Percentiles rank a stretch among this genome's conserved stretches.
phyloP scores from a whole-genome alignment of 2,888 invertebrate species.

The Syritta pipiens region DNA sequence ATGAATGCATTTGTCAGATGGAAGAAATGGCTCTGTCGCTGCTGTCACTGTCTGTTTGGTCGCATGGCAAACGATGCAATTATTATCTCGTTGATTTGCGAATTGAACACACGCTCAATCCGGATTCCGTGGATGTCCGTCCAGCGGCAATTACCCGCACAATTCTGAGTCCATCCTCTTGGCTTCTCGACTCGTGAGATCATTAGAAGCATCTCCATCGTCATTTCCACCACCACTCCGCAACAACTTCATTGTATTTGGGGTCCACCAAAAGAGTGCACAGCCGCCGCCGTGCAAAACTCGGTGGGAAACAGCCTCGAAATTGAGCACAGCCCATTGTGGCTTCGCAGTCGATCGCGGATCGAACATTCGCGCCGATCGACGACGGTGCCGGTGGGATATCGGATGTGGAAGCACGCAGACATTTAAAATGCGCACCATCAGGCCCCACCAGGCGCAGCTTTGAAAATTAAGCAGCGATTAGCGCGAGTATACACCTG shows the following conservation, averaged over 20 bases:
- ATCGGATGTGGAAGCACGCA: constrained; percentile 67
- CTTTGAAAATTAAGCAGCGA: constrained; percentile 64
- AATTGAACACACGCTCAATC: not conserved
- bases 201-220: constrained; percentile 48
- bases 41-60: constrained; percentile 29
- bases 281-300: not conserved
- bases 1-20: constrained; percentile 64
- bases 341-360: constrained; percentile 41
- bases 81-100: constrained; percentile 48
- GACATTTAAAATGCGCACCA: constrained; percentile 56
- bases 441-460: constrained; percentile 5
- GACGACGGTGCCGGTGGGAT: constrained; percentile 33
- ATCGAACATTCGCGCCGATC: constrained; percentile 36
- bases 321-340: constrained; percentile 67
- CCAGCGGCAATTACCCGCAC: constrained; percentile 12
- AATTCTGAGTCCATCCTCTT: not conserved
- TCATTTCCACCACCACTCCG: no score
- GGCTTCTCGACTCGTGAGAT: constrained; percentile 24
- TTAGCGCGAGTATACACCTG: constrained; percentile 67
- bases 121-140: not conserved
- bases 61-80: constrained; percentile 47
- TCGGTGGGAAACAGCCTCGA: constrained; percentile 65
- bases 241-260: constrained; percentile 70
- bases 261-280: constrained; percentile 63
- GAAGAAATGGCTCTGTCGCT: constrained; percentile 38